Percentiles rank a stretch among this genome's conserved stretches.
These are phyloP conservation scores for Drosophila bipectinata DNA, from an alignment of 1,140 invertebrate species.

Conservation along the genomic window DNA sequence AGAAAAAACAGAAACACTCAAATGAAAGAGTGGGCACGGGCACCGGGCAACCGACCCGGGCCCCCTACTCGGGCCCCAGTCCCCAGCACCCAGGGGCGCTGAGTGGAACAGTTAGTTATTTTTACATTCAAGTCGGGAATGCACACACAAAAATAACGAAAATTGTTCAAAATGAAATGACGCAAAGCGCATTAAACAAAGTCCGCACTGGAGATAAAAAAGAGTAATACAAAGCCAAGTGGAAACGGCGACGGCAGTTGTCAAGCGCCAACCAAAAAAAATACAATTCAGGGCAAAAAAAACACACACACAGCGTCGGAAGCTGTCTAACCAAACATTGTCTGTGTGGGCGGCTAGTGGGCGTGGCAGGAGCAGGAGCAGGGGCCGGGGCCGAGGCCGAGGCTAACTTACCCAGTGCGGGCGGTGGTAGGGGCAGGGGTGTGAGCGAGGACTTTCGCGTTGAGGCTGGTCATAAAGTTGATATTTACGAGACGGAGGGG, in stretches of 20 bases:
- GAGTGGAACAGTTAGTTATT: constrained; percentile 57
- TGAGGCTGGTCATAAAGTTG: constrained; percentile 74
- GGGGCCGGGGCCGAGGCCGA: background rate
- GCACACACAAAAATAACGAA: constrained; percentile 49
- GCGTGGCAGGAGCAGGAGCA: constrained; percentile 17
- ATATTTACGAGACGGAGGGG: constrained; percentile 52
- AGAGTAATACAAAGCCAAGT: constrained; percentile 48
- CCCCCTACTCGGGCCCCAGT: background rate
- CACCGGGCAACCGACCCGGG: too few species aligned
- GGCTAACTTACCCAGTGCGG: constrained; percentile 1
- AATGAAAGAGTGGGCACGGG: constrained; percentile 16
- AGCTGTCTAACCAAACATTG: constrained; percentile 72
- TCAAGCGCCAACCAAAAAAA: constrained; percentile 49
- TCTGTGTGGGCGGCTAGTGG: constrained; percentile 35
- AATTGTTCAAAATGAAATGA: constrained; percentile 70
- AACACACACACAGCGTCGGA: constrained; percentile 45
- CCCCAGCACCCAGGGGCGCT: background rate
- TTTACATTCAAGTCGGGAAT: constrained; percentile 68
- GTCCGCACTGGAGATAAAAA: constrained; percentile 33
- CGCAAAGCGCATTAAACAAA: constrained; percentile 76
- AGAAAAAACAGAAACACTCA: constrained; percentile 44
- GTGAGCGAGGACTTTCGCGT: constrained; percentile 45
- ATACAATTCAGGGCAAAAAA: constrained; percentile 11
- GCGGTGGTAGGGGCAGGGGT: background rate
- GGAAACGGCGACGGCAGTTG: constrained; percentile 51